Conservation (phyloP, 2,888 invertebrate species). For the Brenthis ino region DNA sequence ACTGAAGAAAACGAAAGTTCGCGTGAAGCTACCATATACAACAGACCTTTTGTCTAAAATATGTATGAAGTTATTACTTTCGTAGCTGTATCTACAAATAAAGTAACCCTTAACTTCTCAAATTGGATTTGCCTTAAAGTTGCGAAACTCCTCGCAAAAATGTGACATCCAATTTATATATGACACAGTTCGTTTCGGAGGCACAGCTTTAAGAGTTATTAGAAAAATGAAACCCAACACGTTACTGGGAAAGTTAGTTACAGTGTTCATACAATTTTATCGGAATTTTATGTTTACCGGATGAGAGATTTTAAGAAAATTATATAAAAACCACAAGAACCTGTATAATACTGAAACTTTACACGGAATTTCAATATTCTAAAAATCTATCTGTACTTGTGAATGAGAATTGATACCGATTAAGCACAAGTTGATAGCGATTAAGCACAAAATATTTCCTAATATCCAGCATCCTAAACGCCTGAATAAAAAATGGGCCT, state of each 20-base stretch:
- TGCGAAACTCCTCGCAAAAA: slow-evolving; percentile 35
- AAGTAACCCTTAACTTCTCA: slow-evolving; percentile 41
- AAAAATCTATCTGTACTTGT: too few species aligned
- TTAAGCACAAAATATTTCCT: background rate
- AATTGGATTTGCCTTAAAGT: slow-evolving; percentile 49
- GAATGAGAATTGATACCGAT: too few species aligned
- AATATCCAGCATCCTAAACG: slow-evolving; percentile 4
- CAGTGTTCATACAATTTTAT: slow-evolving; percentile 2
- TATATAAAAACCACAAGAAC: too few species aligned
- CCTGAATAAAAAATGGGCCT: slow-evolving; percentile 17
- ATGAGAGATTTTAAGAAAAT: too few species aligned
- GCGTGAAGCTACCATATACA: slow-evolving; percentile 63
- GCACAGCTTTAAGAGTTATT: slow-evolving; percentile 29
- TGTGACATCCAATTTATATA: slow-evolving; percentile 39
- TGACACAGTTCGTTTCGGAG: slow-evolving; percentile 34
- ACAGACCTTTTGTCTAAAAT: slow-evolving; percentile 71
- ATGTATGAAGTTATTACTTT: slow-evolving; percentile 64
- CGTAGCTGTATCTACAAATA: slow-evolving; percentile 39
- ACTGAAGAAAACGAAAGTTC: slow-evolving; percentile 79
- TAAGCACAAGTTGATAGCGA: background rate
- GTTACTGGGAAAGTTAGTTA: slow-evolving; percentile 24
- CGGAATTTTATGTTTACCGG: background rate
- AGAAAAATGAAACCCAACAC: slow-evolving; percentile 31
- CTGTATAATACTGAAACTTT: too few species aligned
- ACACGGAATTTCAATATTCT: too few species aligned